A percentile compares a stretch with the other conserved stretches of the same genome.
Conservation (phyloP, 2,888 invertebrate genomes). For the Platycheirus albimanus region DNA sequence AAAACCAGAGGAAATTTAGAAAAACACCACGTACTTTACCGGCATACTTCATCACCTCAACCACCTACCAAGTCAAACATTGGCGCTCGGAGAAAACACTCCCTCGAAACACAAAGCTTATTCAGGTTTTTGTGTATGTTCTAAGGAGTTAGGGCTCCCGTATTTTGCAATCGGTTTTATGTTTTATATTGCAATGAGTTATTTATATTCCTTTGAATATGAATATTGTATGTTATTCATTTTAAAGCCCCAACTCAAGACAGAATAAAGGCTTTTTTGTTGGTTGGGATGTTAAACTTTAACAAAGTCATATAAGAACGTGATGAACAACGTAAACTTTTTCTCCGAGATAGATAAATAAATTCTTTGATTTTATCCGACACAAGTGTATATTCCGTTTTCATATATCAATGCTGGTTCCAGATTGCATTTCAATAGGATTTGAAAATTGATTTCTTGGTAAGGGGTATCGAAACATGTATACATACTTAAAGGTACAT, state of each 20-base stretch:
- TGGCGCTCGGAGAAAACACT: too few relatives aligned
- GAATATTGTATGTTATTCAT: constrained; percentile 50
- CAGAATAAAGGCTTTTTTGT: constrained; percentile 8
- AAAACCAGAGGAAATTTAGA: constrained; percentile 50
- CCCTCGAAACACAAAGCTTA: constrained; percentile 39
- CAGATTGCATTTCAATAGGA: constrained; percentile 66
- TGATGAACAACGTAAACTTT: constrained; percentile 63
- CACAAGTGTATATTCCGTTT: not conserved
- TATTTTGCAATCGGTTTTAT: constrained; percentile 44
- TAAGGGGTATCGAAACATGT: not conserved
- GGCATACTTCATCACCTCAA: constrained; percentile 26
- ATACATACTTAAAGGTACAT: constrained; percentile 37
- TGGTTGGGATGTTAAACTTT: constrained; percentile 35
- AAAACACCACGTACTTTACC: constrained; percentile 65
- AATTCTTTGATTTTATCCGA: constrained; percentile 25
- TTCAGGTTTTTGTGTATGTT: constrained; percentile 39
- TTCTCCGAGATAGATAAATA: constrained; percentile 1
- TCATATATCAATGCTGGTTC: constrained; percentile 46
- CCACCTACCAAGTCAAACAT: too few relatives aligned
- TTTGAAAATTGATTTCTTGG: constrained; percentile 6
- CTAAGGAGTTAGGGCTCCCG: not conserved
- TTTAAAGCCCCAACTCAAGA: constrained; percentile 41
- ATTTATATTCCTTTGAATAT: constrained; percentile 63
- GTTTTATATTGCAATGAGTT: constrained; percentile 69
- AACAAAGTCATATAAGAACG: constrained; percentile 68